Base-by-base conservation (phyloP, 2,797 vertebrate genomes). In the Nothura maculosa region DNA sequence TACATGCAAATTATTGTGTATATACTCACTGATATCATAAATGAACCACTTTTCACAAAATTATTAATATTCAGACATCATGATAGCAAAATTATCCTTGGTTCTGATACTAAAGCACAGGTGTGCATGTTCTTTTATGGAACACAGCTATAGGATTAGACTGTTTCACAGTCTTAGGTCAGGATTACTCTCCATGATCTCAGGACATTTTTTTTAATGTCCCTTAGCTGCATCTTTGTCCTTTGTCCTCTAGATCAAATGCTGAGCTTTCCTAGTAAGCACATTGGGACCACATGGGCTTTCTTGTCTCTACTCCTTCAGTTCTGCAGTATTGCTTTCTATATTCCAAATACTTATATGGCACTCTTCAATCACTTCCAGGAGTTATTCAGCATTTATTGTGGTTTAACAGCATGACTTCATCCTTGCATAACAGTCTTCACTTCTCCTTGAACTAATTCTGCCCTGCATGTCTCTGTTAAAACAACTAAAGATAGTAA, bases 51-150 rank as follows among this genome's bases (percentile, higher is more conserved):
- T 90, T 48, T 55, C 50, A 52, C 63, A 16, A 77, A 64, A 80
- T 92, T 88, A 68, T 85, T 94, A 88, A 61, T 43, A 36, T 24
- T 90, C 77, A 69, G 36, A 80, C 90, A 76, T 80, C 50, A 43
- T 21, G 50, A 34, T 30, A 52, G 36, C 47, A 40, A 76, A 85
- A 80, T 15, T 24, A 47, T 21, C 50, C 64, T 63, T 50, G n/a
- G 30, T 28, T 84, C 81, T 45, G 22, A 20, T 40, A 70, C 25
- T 42, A 69, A 67, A 81, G 16, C 30, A 63, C 45, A 73, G 6
- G 16, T 3, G 0, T 34, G 45, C 6, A 12, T 7, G 2, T 47
- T 61, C 14, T 10, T 20, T 38, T 40, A 36, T 0, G 3, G 30
- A 28, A 18, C 27, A 52, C 15, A 52, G 50, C 24, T 62, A 15